phyloP scores from a whole-genome alignment of 2,797 vertebrate species.

The Lycodopsis pacificus region DNA sequence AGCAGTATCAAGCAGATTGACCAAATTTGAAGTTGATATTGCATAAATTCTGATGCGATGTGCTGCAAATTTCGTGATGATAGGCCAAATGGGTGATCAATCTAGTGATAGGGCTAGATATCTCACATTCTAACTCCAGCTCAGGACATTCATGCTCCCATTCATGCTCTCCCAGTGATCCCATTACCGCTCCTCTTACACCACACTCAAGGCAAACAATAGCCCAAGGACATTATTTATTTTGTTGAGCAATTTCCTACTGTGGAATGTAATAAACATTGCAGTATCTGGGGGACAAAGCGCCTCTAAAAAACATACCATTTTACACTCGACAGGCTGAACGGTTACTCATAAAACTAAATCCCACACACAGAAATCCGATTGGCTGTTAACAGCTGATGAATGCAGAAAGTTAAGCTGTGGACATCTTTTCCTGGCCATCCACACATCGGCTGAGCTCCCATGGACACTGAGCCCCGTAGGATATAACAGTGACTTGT shows the following conservation, averaged over 20 bases:
- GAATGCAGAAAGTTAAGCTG: constrained; percentile 5
- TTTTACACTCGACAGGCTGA: not conserved
- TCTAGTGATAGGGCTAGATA: too few relatives aligned
- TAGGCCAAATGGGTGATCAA: too few relatives aligned
- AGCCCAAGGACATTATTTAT: too few relatives aligned
- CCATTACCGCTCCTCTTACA: too few relatives aligned
- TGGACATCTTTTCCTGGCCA: constrained; percentile 7
- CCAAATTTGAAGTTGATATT: too few relatives aligned
- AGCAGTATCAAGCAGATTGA: not conserved
- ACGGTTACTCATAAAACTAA: not conserved
- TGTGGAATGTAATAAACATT: not conserved
- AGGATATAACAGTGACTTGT: not conserved
- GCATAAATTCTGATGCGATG: too few relatives aligned
- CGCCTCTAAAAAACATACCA: not conserved
- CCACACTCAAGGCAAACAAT: too few relatives aligned
- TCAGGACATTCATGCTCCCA: too few relatives aligned
- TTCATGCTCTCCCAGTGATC: too few relatives aligned
- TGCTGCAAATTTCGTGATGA: too few relatives aligned
- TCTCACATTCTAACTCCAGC: too few relatives aligned
- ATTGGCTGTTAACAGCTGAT: constrained; percentile 22
- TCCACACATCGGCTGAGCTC: not conserved
- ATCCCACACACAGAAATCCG: not conserved
- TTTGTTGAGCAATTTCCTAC: not conserved
- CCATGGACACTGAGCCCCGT: not conserved
- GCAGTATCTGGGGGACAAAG: not conserved